Evolutionary conservation across 2,113 vertebrate species (phyloP), one percentile per base, ranked within the genome.

Genomic region (Arenaria interpres): DNA sequence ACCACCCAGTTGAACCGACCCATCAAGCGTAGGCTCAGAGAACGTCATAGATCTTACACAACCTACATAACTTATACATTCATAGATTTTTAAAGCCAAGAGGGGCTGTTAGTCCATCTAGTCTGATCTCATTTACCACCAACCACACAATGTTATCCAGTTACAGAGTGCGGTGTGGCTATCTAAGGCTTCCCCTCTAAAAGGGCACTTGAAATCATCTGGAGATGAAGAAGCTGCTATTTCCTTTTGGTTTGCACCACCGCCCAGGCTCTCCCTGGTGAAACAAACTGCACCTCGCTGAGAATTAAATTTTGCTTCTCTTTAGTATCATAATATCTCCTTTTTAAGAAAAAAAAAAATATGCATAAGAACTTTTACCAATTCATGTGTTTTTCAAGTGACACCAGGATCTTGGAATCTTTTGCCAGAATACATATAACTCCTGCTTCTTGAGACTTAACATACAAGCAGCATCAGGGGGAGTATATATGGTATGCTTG

Each of bases 301-400:
- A 46, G 13, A 75, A 82, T 17, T 10, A 59, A 37, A 48, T 46
- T 22, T 33, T 16, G 10, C n/a, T 71, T 16, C 2, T 22, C 33
- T 41, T 83, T 4, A 62, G 32, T 18, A 32, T 25, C 45, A 12
- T 7, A 45, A 18, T 46, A 35, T 39, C 24, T 56, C 30, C 14
- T 37, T 57, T 80, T 75, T 5, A 39, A n/a, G 14, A 4, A 35
- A 51, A 15, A 35, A 84, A 80, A 54, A 45, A 28, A 57, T n/a
- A 45, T 3, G 4, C 20, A 1, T 4, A 20, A 0, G 3, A 39
- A 18, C 21, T 71, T 85, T 7, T 41, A 59, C 62, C 16, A 63
- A 41, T 59, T 48, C 17, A 2, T 1, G 0, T 8, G 5, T 23
- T 86, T 90, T 71, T 59, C 63, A 67, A 93, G 66, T 15, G 39